Percentiles rank a stretch among this genome's conserved stretches.
These are phyloP conservation scores for Antidorcas marsupialis DNA, from an alignment of 2,113 vertebrate genomes.

Conservation along the genomic window DNA sequence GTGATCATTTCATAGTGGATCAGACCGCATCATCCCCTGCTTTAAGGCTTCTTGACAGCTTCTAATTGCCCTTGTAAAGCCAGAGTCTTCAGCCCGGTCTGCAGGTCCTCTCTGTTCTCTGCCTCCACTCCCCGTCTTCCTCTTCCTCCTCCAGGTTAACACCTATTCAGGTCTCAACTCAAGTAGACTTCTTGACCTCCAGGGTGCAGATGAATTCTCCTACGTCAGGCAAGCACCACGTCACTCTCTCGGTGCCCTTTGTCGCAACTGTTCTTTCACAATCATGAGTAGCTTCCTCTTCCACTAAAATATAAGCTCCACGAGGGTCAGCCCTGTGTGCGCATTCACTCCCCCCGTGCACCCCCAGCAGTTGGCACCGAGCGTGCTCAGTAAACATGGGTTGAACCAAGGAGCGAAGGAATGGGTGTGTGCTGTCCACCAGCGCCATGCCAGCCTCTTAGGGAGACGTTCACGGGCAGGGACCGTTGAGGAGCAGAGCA, in stretches of 20 bases:
- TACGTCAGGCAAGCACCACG: accelerated
- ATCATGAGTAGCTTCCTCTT: neutral
- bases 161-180: neutral
- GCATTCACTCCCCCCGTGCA: too few relatives aligned
- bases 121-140: neutral
- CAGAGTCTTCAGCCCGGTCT: neutral
- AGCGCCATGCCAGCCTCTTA: neutral
- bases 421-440: accelerated
- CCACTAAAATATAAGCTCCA: neutral
- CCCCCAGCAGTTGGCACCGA: accelerated
- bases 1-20: neutral
- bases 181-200: neutral
- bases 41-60: neutral
- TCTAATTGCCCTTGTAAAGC: neutral
- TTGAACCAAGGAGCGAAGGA: neutral
- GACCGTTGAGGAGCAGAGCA: too few relatives aligned
- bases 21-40: neutral
- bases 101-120: neutral
- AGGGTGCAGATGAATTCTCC: neutral
- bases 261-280: neutral
- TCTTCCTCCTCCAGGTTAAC: neutral
- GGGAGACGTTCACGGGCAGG: neutral
- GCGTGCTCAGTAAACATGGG: neutral
- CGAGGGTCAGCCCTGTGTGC: neutral
- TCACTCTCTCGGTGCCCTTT: neutral